Evolutionary conservation across 2,888 invertebrate genomes (phyloP), one percentile per base, ranked within the genome.

Genomic region (Cynaeus angustus): DNA sequence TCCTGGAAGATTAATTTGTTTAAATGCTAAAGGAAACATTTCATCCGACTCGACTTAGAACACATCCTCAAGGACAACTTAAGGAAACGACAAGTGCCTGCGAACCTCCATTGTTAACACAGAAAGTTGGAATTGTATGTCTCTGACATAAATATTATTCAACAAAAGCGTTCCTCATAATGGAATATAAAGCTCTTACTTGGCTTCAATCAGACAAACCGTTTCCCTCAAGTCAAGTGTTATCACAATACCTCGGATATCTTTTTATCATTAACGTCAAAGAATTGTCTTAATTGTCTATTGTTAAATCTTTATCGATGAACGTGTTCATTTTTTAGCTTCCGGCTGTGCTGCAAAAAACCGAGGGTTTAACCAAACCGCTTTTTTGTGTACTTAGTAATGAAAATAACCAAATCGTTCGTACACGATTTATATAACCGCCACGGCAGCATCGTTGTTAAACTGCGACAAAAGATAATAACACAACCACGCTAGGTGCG

Each of bases 101-200:
- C 72, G 76, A 79, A 76, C 73, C 81, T 75, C 81, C 76, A 82
- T 83, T 82, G 81, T 83, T 83, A 81, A 82, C 80, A 79, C 75
- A 79, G 81, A 79, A 80, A 81, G 79, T 81, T 79, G 76, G 79
- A 81, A 80, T 80, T 80, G 80, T 79, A 79, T 80, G 80, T 77
- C 76, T 76, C 80, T 80, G 82, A 82, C 81, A 81, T 81, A 81
- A 83, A 82, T 82, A 82, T 83, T 82, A 81, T 81, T 81, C 78
- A 80, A 83, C 82, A 81, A 81, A 80, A 77, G 81, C 72, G 75
- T 73, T 58, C 74, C 77, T 79, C 78, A 80, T 80, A 80, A 82
- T 79, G 72, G 80, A 78, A 79, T 74, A 80, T 80, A 80, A 81
- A 80, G 80, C 80, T 73, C 72, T 74, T 66, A 72, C 68, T 72